phyloP scores from a whole-genome alignment of 2,797 vertebrate species.

The Sciaenops ocellatus region DNA sequence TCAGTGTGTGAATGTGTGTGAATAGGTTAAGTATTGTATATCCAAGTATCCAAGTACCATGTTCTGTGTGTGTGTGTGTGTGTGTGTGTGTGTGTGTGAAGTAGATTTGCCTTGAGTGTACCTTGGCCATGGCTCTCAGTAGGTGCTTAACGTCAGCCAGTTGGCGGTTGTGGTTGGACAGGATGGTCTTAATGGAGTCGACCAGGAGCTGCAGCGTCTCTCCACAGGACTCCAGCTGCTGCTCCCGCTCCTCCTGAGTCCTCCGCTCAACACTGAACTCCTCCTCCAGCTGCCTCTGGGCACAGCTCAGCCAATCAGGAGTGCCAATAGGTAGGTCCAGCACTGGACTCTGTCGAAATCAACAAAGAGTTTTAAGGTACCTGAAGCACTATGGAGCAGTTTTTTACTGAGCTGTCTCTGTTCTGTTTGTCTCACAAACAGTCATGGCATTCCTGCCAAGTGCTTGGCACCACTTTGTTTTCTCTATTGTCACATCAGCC shows the following conservation, averaged over 20 bases:
- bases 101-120: constrained; percentile 48
- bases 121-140: constrained; percentile 98
- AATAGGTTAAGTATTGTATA: too few species aligned
- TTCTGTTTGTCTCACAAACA: too few species aligned
- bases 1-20: too few species aligned
- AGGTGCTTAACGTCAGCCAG: constrained; percentile 98
- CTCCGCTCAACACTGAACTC: constrained; percentile 90
- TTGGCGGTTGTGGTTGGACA: constrained; percentile 96
- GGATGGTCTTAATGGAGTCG: constrained; percentile 95
- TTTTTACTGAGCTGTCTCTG: neutral
- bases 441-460: neutral
- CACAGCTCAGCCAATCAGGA: constrained; percentile 94
- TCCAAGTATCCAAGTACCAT: too few species aligned
- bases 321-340: constrained; percentile 93
- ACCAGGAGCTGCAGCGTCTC: constrained; percentile 95
- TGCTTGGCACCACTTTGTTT: too few species aligned
- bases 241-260: constrained; percentile 93
- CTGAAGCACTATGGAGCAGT: too few species aligned
- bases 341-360: constrained; percentile 85
- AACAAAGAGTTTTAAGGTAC: constrained; percentile 7
- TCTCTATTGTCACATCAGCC: too few species aligned
- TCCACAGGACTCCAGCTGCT: constrained; percentile 92
- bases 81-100: neutral
- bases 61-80: too few species aligned
- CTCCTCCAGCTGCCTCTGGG: constrained; percentile 93